These are phyloP conservation scores for Epinotia bilunana DNA, from an alignment of 2,888 invertebrate species.

Conservation along the genomic window DNA sequence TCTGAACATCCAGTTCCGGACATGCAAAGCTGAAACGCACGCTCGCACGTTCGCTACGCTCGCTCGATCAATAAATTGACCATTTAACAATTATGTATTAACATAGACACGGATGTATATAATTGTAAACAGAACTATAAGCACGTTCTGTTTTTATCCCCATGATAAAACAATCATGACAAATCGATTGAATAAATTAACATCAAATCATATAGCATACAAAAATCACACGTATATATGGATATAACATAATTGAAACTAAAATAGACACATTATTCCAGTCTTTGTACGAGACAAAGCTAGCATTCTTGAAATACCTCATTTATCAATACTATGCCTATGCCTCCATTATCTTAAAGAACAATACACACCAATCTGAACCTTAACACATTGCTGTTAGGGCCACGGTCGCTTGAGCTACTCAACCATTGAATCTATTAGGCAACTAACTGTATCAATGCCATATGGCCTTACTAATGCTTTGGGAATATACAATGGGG, in stretches of 20 bases:
- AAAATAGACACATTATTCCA: constrained; percentile 4
- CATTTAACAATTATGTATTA: too few species aligned
- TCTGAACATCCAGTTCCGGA: too few species aligned
- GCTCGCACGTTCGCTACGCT: too few species aligned
- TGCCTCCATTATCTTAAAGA: constrained; percentile 29
- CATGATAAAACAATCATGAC: too few species aligned
- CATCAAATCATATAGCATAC: too few species aligned
- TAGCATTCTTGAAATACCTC: constrained; percentile 41
- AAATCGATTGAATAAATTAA: too few species aligned
- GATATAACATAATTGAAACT: neutral
- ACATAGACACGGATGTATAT: too few species aligned
- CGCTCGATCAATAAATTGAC: too few species aligned
- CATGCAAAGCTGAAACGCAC: too few species aligned
- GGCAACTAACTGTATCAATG: constrained; percentile 39
- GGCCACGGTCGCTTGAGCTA: neutral
- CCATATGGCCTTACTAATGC: constrained; percentile 34
- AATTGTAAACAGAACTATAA: too few species aligned
- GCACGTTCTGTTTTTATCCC: too few species aligned
- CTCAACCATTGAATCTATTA: constrained; percentile 15
- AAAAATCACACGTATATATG: neutral
- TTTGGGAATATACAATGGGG: constrained; percentile 38
- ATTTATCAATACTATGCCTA: constrained; percentile 44
- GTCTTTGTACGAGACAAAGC: constrained; percentile 24
- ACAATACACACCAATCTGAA: neutral
- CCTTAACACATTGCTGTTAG: neutral